These are phyloP conservation scores for Agrochola circellaris DNA, from an alignment of 2,888 invertebrate genomes.

Conservation along the genomic window DNA sequence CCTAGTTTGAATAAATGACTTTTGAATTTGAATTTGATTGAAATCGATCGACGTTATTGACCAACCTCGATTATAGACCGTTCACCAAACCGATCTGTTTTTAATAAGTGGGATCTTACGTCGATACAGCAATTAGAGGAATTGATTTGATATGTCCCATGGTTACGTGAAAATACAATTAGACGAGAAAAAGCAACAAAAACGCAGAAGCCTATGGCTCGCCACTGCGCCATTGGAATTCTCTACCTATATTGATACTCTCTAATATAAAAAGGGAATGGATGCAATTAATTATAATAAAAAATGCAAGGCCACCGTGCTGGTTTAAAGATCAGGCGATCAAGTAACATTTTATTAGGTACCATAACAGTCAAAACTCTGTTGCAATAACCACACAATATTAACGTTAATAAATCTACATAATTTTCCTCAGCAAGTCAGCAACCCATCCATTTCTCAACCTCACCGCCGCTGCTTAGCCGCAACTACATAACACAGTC, in stretches of 20 bases:
- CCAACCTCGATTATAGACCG: not conserved
- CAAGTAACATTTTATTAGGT: slow-evolving; percentile 18
- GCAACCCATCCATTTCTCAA: slow-evolving; percentile 60
- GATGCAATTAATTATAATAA: not conserved
- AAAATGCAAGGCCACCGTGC: not conserved
- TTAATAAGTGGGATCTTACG: no score
- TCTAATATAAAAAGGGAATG: not conserved
- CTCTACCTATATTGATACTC: not conserved
- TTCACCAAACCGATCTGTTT: no score
- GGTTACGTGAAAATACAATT: no score
- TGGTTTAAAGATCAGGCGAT: not conserved
- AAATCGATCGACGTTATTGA: not conserved
- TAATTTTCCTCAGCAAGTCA: slow-evolving; percentile 19
- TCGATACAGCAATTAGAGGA: not conserved
- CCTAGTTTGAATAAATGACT: no score
- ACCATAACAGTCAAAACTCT: not conserved
- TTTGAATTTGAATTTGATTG: no score
- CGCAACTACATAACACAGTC: slow-evolving; percentile 32
- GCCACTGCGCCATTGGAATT: not conserved
- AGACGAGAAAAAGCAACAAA: no score
- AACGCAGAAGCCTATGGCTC: no score
- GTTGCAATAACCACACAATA: slow-evolving; percentile 26
- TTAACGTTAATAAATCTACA: slow-evolving; percentile 18
- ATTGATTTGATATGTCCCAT: not conserved
- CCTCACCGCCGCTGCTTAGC: slow-evolving; percentile 36